Percentiles rank a stretch among this genome's conserved stretches.
Evolutionary conservation across 2,113 vertebrate genomes (phyloP).

Genomic region (Apus apus): DNA sequence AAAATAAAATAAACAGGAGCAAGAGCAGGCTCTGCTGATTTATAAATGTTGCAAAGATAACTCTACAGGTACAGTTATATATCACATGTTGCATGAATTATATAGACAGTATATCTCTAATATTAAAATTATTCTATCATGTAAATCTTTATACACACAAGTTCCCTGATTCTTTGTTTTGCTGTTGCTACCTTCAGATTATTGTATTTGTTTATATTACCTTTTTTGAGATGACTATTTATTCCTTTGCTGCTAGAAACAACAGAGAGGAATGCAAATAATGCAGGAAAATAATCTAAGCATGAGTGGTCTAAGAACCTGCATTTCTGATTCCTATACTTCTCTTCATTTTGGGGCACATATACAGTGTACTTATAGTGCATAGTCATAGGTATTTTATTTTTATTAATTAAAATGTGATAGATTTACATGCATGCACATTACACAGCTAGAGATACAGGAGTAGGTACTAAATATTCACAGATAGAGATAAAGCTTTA

Average conservation of each 20-base stretch:
- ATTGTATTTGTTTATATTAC: background rate
- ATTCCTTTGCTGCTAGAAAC: background rate
- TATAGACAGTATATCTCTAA: background rate
- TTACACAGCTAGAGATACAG: background rate
- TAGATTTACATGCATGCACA: background rate
- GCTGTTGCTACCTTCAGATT: background rate
- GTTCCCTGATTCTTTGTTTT: background rate
- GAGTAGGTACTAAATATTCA: background rate
- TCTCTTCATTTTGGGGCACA: background rate
- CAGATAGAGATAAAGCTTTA: background rate
- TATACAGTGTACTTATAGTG: background rate
- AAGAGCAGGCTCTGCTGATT: background rate
- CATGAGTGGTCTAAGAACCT: background rate
- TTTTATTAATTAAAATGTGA: background rate
- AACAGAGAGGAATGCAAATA: background rate
- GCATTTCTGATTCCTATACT: background rate
- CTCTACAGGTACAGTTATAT: background rate
- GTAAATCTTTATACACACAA: background rate
- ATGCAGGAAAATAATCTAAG: background rate
- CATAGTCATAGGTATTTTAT: background rate
- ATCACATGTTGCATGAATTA: background rate
- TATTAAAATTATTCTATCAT: background rate
- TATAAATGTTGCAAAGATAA: background rate
- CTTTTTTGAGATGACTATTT: background rate
- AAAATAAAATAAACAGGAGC: background rate